Percentiles rank a stretch among this genome's conserved stretches.
phyloP scores from a whole-genome alignment of 1,140 invertebrate species.

The Trichonephila clavata region DNA sequence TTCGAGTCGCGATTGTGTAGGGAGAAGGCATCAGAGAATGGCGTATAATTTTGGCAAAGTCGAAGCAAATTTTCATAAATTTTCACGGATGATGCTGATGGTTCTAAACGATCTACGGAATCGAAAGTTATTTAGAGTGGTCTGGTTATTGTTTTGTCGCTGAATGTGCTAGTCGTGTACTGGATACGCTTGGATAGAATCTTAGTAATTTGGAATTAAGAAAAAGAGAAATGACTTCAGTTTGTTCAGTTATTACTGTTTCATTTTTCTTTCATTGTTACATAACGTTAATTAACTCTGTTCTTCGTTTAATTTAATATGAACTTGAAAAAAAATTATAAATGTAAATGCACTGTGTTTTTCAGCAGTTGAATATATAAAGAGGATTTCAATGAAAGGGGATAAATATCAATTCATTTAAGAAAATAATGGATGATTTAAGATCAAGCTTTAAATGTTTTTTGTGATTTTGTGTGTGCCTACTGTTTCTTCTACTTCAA shows the following conservation, averaged over 20 bases:
- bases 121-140: slow-evolving; percentile 12
- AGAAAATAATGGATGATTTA: no score
- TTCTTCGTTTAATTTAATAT: no score
- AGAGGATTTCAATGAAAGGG: no score
- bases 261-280: neutral
- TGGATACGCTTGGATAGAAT: neutral
- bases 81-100: slow-evolving; percentile 17
- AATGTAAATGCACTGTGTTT: no score
- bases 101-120: neutral
- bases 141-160: neutral
- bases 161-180: neutral
- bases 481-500: no score
- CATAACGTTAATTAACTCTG: no score
- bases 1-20: slow-evolving; percentile 6
- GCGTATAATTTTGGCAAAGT: neutral
- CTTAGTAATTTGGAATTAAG: neutral
- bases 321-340: no score
- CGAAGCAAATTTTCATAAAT: slow-evolving; percentile 24
- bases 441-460: no score
- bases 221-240: neutral
- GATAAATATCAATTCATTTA: no score
- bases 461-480: no score
- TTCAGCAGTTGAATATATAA: no score
- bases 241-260: neutral
- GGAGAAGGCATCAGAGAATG: neutral